Conservation (phyloP, 2,888 invertebrate genomes). For the Stegana nigrithorax region DNA sequence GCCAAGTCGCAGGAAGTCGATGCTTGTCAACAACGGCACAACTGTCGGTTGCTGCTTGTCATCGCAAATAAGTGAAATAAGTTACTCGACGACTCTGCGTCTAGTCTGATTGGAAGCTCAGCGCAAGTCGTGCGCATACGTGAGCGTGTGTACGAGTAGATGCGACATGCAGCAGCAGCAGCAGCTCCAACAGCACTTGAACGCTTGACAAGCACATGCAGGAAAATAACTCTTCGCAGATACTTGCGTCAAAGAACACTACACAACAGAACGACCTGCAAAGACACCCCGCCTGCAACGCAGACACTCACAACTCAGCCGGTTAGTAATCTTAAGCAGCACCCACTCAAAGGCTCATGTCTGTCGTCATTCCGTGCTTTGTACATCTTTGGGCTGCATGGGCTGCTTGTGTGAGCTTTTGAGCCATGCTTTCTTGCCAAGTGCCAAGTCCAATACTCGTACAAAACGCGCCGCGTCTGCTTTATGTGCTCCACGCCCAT, state of each 20-base stretch:
- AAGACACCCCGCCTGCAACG: background rate
- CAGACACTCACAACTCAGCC: background rate
- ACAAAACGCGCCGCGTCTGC: background rate
- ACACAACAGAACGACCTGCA: background rate
- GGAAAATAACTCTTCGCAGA: background rate
- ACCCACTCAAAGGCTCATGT: conserved; percentile 35
- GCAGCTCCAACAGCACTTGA: conserved; percentile 17
- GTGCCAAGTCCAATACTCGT: conserved; percentile 6
- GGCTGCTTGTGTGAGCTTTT: too few species aligned
- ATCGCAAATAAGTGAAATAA: too few species aligned
- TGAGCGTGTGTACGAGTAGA: background rate
- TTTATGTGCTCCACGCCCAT: conserved; percentile 19
- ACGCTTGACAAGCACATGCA: conserved; percentile 19
- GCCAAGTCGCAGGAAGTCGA: too few species aligned
- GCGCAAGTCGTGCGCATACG: too few species aligned
- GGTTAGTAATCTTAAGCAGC: conserved; percentile 21
- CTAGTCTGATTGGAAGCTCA: too few species aligned
- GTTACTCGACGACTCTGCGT: too few species aligned
- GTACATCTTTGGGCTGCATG: conserved; percentile 13
- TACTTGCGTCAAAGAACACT: conserved; percentile 35
- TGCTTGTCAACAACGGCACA: too few species aligned
- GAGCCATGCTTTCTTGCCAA: too few species aligned
- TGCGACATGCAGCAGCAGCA: background rate
- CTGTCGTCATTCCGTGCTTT: conserved; percentile 12
- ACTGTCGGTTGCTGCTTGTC: too few species aligned